Base-by-base conservation (phyloP, 1,140 invertebrate species). In the Scaptomyza pallida region DNA sequence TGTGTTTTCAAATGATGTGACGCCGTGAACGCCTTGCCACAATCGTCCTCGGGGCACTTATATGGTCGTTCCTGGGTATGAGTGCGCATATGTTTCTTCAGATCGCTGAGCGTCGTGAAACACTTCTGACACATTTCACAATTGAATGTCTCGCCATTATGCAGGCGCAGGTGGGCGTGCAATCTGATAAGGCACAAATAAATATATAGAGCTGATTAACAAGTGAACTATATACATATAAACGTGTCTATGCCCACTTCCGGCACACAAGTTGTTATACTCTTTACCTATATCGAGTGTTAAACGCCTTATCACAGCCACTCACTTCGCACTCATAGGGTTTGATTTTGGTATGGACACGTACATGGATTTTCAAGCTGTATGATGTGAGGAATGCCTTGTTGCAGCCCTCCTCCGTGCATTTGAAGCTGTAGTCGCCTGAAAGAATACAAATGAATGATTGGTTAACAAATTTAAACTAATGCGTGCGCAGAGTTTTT, bases 301-400 rank as follows among this genome's bases (percentile, higher is more conserved):
- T 99, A 92, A 98, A 99, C 48, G 97, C 96, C 92, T 98, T 98
- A 83, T 96, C 94, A 93, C 98, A 99, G 47, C 93, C 94, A 63
- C 93, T 93, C 67, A 95, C 94, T 54, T 93, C 93, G 85, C 96
- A 96, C 88, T 95, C 94, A 91, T 97, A 98, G 9, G 96, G 96
- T 93, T 97, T 98, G 48, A 98, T 95, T 93, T 98, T 98, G 0
- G 98, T 98, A 92, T 99, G 98, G 55, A 98, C 97, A 77, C 98
- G 93, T 60, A 98, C 95, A 92, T 99, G 98, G 76, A 99, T 98
- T 93, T 98, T 98, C 60, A 99, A 92, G 92, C 97, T 98, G 92
- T 98, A 98, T 30, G 96, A 98, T 9, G 97, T 98, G 17, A 99
- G 93, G 93, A 99, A 99, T 51, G 96, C 96, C 92, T 99, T 99